Percentiles rank a stretch among this genome's conserved stretches.
These are phyloP conservation scores for Drosophila incognita DNA, from an alignment of 2,888 invertebrate genomes.

Conservation along the genomic window DNA sequence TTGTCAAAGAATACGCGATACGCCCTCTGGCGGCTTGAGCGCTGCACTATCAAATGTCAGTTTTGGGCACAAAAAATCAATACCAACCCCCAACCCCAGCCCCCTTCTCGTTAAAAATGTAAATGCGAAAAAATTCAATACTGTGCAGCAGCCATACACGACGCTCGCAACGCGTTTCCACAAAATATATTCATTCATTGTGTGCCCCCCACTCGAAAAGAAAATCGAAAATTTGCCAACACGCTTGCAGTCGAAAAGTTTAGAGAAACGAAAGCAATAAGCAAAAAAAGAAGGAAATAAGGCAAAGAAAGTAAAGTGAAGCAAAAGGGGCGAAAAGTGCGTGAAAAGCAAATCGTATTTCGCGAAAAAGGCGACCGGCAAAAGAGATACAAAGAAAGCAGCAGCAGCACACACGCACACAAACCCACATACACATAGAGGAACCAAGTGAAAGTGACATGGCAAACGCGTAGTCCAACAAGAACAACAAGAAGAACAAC, in stretches of 20 bases:
- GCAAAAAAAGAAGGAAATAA: slow-evolving; percentile 49
- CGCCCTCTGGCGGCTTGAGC: slow-evolving; percentile 55
- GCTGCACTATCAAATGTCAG: slow-evolving; percentile 53
- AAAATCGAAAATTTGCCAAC: slow-evolving; percentile 25
- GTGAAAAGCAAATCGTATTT: slow-evolving; percentile 43
- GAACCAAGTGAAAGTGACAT: slow-evolving; percentile 46
- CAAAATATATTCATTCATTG: slow-evolving; percentile 29
- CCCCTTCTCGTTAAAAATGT: slow-evolving; percentile 81
- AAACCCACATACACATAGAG: slow-evolving; percentile 4
- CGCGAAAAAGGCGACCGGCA: slow-evolving; percentile 36
- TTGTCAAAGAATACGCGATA: slow-evolving; percentile 42
- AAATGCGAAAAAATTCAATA: slow-evolving; percentile 83
- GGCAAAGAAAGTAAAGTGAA: slow-evolving; percentile 15
- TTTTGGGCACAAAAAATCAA: slow-evolving; percentile 83
- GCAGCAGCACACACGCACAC: slow-evolving; percentile 13
- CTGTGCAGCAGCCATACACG: slow-evolving; percentile 79
- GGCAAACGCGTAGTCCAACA: slow-evolving; percentile 30
- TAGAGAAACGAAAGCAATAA: slow-evolving; percentile 22
- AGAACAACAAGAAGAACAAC: not conserved
- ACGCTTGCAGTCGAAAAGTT: slow-evolving; percentile 12
- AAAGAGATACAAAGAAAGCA: slow-evolving; percentile 35
- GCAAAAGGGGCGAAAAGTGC: slow-evolving; percentile 41
- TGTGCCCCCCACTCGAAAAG: slow-evolving; percentile 14
- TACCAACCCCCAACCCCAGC: slow-evolving; percentile 78
- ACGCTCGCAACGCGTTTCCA: slow-evolving; percentile 67